Percentiles rank a stretch among this genome's conserved stretches.
phyloP scores from a whole-genome alignment of 2,888 invertebrate genomes.

The Tribolium freemani region DNA sequence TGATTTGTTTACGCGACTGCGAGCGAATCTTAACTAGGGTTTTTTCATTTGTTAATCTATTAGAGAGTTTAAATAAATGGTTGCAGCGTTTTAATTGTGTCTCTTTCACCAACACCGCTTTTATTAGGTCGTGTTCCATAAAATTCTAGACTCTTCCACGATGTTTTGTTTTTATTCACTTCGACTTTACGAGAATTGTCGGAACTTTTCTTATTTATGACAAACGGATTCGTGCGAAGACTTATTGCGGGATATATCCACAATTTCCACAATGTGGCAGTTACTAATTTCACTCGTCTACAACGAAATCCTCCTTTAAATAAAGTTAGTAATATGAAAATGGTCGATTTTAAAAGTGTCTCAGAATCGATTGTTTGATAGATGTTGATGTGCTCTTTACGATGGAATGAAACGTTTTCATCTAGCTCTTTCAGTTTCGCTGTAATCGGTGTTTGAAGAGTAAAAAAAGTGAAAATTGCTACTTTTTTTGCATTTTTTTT shows the following conservation, averaged over 20 bases:
- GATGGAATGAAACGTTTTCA: too few species aligned
- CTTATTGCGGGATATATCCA: constrained; percentile 28
- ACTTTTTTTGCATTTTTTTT: too few species aligned
- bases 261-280: constrained; percentile 8
- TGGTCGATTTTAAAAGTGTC: too few species aligned
- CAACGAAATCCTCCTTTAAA: too few species aligned
- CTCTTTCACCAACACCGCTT: constrained; percentile 11
- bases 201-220: constrained; percentile 31
- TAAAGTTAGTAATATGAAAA: too few species aligned
- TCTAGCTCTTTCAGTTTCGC: too few species aligned
- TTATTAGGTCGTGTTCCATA: constrained; percentile 24
- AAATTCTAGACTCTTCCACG: constrained; percentile 1
- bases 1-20: constrained; percentile 14
- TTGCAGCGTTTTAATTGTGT: background rate
- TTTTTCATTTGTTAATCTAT: constrained; percentile 18
- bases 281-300: background rate
- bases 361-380: too few species aligned
- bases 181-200: constrained; percentile 22
- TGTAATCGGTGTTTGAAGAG: too few species aligned
- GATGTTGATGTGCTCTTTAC: too few species aligned
- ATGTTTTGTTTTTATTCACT: constrained; percentile 8
- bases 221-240: constrained; percentile 29
- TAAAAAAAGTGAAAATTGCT: too few species aligned
- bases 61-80: constrained; percentile 18
- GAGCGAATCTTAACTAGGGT: background rate